Percentiles rank a stretch among this genome's conserved stretches.
These are phyloP conservation scores for Brachionus rotundiformis DNA, from an alignment of 1,140 invertebrate species.

Conservation along the genomic window DNA sequence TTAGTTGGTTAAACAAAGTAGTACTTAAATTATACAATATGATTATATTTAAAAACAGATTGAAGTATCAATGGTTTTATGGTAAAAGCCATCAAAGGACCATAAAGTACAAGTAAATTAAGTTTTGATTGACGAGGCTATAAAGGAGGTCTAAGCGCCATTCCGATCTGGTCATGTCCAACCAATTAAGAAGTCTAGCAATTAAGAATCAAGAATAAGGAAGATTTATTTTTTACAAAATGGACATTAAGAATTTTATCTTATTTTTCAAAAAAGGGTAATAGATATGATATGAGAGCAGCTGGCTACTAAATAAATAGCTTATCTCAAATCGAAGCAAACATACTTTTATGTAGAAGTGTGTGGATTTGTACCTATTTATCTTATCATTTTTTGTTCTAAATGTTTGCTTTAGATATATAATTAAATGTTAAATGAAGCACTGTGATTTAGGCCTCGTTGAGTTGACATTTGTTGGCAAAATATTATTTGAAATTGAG, in stretches of 20 bases:
- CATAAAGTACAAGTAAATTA: no score
- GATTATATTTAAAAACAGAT: no score
- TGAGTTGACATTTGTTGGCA: conserved; percentile 5
- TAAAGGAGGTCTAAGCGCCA: no score
- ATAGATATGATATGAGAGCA: background rate
- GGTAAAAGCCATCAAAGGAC: no score
- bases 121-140: no score
- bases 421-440: conserved; percentile 11
- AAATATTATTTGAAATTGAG: conserved; percentile 21
- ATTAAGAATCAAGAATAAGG: no score
- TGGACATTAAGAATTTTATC: background rate
- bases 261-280: background rate
- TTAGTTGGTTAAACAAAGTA: no score
- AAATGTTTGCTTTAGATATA: conserved; percentile 20
- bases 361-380: conserved; percentile 13
- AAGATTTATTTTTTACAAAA: background rate
- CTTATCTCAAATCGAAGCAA: conserved; percentile 8
- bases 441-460: background rate
- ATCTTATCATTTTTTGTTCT: background rate
- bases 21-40: no score
- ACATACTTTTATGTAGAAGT: conserved; percentile 14
- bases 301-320: conserved; percentile 17
- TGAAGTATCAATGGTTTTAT: no score
- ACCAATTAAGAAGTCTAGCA: no score
- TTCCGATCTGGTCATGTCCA: no score